phyloP scores from a whole-genome alignment of 2,113 vertebrate genomes.

The Propithecus coquereli region DNA sequence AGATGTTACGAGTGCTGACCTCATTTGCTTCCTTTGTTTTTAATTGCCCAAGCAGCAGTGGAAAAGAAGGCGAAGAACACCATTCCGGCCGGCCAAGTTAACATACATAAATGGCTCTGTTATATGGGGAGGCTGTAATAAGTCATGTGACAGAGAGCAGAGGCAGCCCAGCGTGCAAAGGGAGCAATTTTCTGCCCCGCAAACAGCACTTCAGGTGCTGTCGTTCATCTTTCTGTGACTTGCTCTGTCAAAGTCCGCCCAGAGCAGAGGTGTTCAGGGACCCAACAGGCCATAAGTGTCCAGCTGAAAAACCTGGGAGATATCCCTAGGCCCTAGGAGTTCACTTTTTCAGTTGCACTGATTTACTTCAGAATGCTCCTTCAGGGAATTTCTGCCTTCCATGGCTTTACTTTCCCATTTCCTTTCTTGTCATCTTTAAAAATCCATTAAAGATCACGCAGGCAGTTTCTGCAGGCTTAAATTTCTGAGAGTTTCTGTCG shows the following conservation, averaged over 20 bases:
- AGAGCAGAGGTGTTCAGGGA: conserved; percentile 89
- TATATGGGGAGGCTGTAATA: conserved; percentile 82
- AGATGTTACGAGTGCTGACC: conserved; percentile 78
- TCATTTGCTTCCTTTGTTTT: conserved; percentile 76
- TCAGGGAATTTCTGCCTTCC: conserved; percentile 90
- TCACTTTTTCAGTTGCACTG: conserved; percentile 91
- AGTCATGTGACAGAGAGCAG: conserved; percentile 85
- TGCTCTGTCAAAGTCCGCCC: conserved; percentile 91
- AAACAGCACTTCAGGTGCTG: conserved; percentile 94
- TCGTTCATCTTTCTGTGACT: conserved; percentile 95
- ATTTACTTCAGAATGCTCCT: conserved; percentile 94
- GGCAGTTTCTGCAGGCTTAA: conserved; percentile 83
- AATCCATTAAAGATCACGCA: conserved; percentile 89
- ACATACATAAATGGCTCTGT: conserved; percentile 93
- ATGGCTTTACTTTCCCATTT: conserved; percentile 86
- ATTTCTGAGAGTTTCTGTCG: conserved; percentile 80
- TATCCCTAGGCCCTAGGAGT: conserved; percentile 90
- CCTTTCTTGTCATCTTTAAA: conserved; percentile 91
- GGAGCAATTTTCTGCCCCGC: conserved; percentile 98
- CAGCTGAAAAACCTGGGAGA: conserved; percentile 88
- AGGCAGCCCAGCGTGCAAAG: conserved; percentile 88
- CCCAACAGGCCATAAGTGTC: conserved; percentile 89
- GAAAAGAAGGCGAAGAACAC: conserved; percentile 50
- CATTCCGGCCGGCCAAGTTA: conserved; percentile 87
- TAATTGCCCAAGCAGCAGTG: conserved; percentile 69